These are phyloP conservation scores for Morone saxatilis DNA, from an alignment of 2,113 vertebrate genomes.

Conservation along the genomic window DNA sequence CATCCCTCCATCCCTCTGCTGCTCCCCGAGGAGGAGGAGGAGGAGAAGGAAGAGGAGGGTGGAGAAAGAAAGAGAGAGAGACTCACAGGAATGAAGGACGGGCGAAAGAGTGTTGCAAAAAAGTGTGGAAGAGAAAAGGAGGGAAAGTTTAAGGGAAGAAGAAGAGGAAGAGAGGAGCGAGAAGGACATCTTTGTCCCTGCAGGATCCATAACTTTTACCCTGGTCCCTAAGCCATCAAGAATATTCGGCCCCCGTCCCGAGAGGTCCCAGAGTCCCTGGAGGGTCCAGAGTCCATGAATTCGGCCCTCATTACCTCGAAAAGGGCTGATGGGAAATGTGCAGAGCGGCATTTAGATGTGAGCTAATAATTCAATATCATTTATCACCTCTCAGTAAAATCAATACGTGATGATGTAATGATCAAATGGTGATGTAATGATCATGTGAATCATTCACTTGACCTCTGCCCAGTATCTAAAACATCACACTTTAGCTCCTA, in stretches of 20 bases:
- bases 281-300: too few species aligned
- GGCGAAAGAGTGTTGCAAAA: background rate
- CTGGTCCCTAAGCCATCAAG: conserved; percentile 45
- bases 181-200: conserved; percentile 28
- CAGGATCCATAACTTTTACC: conserved; percentile 45
- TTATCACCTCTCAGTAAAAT: conserved; percentile 2
- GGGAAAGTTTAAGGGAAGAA: too few species aligned
- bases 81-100: background rate
- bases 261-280: background rate
- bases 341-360: background rate
- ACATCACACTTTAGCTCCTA: too few species aligned
- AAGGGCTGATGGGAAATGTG: conserved; percentile 18
- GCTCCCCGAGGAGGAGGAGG: conserved; percentile 21
- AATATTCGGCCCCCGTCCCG: conserved; percentile 10
- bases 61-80: background rate
- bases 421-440: background rate
- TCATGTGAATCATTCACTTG: background rate
- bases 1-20: conserved; percentile 20
- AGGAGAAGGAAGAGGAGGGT: background rate
- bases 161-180: background rate
- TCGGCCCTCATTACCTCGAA: conserved; percentile 18
- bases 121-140: background rate
- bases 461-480: too few species aligned
- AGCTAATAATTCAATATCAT: background rate
- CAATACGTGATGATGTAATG: conserved; percentile 14